Evolutionary conservation across 2,113 vertebrate species (phyloP).

Genomic region (Zapornia atra): DNA sequence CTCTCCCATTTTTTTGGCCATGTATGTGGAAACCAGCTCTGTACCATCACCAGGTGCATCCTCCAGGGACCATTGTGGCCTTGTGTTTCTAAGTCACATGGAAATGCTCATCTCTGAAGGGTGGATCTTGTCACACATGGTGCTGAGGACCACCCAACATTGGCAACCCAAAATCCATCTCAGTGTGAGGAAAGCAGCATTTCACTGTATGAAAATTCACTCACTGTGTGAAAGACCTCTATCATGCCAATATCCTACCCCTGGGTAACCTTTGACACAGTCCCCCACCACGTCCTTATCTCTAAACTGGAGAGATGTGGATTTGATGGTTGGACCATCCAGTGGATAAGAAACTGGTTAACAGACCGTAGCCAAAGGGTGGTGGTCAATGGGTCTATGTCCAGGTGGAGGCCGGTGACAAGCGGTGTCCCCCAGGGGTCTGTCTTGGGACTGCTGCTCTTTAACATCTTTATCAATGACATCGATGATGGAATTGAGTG

Average conservation of each 20-base stretch:
- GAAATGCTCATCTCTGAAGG: not conserved
- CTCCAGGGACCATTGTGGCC: not conserved
- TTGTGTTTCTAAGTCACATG: not conserved
- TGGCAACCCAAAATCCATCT: not conserved
- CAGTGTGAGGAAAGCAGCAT: not conserved
- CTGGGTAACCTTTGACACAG: too few relatives aligned
- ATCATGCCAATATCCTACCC: not conserved
- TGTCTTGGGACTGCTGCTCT: too few relatives aligned
- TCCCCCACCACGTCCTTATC: too few relatives aligned
- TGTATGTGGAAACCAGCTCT: not conserved
- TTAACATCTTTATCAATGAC: too few relatives aligned
- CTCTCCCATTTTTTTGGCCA: not conserved
- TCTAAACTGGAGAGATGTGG: too few relatives aligned
- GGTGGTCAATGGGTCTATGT: too few relatives aligned
- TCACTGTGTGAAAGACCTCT: not conserved
- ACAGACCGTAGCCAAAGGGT: too few relatives aligned
- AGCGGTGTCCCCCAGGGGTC: too few relatives aligned
- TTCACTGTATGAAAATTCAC: not conserved
- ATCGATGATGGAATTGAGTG: too few relatives aligned
- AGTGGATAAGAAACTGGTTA: too few relatives aligned
- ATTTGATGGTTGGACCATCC: too few relatives aligned
- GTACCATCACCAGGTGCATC: not conserved
- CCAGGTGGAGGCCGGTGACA: too few relatives aligned
- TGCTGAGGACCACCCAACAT: accelerated
- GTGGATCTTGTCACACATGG: not conserved